These are phyloP conservation scores for Drosophila infuscata DNA, from an alignment of 2,888 invertebrate species.

Conservation along the genomic window DNA sequence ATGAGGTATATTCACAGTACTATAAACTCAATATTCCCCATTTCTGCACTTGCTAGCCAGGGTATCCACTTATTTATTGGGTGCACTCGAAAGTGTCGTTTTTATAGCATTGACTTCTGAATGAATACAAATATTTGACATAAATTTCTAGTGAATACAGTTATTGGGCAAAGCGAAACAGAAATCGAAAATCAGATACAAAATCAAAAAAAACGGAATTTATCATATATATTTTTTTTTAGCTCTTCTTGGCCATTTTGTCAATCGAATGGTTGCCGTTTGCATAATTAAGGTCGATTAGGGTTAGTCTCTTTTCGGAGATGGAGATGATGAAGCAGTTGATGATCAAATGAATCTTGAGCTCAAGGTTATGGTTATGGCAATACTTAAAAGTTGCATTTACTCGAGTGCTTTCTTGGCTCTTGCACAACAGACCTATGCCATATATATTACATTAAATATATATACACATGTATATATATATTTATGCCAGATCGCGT, in stretches of 20 bases:
- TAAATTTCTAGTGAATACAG: constrained; percentile 54
- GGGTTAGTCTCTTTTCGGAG: constrained; percentile 47
- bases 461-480: constrained; percentile 5
- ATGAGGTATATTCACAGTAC: neutral
- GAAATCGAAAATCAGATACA: constrained; percentile 26
- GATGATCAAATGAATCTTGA: constrained; percentile 56
- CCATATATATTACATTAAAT: constrained; percentile 13
- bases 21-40: neutral
- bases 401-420: constrained; percentile 30
- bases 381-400: constrained; percentile 47
- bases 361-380: constrained; percentile 76
- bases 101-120: constrained; percentile 29
- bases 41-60: neutral
- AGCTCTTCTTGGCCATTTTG: constrained; percentile 46
- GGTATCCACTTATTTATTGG: constrained; percentile 15
- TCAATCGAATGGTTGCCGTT: constrained; percentile 56
- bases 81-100: constrained; percentile 36
- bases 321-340: constrained; percentile 14
- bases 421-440: constrained; percentile 56
- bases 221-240: constrained; percentile 11
- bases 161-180: constrained; percentile 50
- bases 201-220: constrained; percentile 29
- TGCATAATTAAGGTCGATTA: constrained; percentile 80
- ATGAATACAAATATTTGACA: constrained; percentile 41
- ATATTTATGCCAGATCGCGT: constrained; percentile 39